These are phyloP conservation scores for Pheucticus melanocephalus DNA, from an alignment of 2,113 vertebrate species.

Conservation along the genomic window DNA sequence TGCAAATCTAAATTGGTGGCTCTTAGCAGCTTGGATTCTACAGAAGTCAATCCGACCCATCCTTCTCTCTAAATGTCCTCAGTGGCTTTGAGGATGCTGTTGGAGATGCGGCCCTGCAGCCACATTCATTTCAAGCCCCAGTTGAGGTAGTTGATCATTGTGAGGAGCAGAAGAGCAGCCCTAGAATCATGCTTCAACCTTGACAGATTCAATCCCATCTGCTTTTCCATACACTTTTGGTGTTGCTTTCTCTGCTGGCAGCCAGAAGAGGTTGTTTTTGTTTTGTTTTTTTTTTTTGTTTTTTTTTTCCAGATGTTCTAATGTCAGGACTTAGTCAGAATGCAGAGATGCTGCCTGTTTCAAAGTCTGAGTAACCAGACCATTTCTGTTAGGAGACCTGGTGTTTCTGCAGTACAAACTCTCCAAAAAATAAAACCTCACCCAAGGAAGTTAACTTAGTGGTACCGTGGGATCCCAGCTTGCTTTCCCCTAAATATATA, in stretches of 20 bases:
- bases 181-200: background rate
- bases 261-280: background rate
- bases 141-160: background rate
- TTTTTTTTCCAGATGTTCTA: background rate
- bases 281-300: too few species aligned
- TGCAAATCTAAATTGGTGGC: background rate
- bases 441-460: background rate
- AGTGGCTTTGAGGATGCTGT: background rate
- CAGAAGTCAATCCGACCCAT: background rate
- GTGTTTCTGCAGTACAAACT: background rate
- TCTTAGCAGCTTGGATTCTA: background rate
- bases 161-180: background rate
- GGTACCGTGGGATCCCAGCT: background rate
- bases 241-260: background rate
- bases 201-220: background rate
- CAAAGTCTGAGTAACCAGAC: background rate
- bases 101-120: background rate
- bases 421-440: background rate
- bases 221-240: background rate
- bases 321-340: background rate
- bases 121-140: background rate
- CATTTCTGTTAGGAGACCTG: background rate
- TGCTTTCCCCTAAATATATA: background rate
- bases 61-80: background rate
- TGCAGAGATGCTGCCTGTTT: background rate